Percentiles rank a stretch among this genome's conserved stretches.
phyloP scores from a whole-genome alignment of 2,797 vertebrate genomes.

The Megalops cyprinoides region DNA sequence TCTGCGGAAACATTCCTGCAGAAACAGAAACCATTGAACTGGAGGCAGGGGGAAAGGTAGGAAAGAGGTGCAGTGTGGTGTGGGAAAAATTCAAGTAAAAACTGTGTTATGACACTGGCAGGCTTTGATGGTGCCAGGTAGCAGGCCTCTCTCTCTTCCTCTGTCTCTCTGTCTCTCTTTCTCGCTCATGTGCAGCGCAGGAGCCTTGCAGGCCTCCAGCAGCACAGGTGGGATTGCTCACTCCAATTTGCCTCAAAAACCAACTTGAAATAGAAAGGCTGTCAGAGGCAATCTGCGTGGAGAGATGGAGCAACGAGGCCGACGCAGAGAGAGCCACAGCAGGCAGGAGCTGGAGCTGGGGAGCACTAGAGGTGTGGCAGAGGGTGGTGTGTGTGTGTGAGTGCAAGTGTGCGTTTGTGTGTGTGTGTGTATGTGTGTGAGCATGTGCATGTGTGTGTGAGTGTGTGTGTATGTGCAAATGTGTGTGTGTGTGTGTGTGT shows the following conservation, averaged over 20 bases:
- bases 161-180: not conserved
- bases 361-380: slow-evolving; percentile 12
- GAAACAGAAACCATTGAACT: not conserved
- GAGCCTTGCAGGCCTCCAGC: slow-evolving; percentile 62
- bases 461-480: not conserved
- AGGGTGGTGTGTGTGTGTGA: slow-evolving; percentile 27
- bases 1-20: not conserved
- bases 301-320: slow-evolving; percentile 66
- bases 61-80: slow-evolving; percentile 42
- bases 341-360: slow-evolving; percentile 14
- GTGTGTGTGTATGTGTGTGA: slow-evolving; percentile 15
- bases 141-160: slow-evolving; percentile 49
- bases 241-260: slow-evolving; percentile 79
- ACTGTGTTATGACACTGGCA: slow-evolving; percentile 27
- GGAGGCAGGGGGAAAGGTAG: too few species aligned
- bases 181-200: slow-evolving; percentile 12
- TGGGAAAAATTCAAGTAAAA: slow-evolving; percentile 66
- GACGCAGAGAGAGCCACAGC: slow-evolving; percentile 34
- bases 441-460: not conserved
- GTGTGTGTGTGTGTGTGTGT: not conserved
- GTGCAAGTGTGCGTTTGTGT: too few species aligned
- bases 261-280: slow-evolving; percentile 73
- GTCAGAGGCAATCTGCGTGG: slow-evolving; percentile 72
- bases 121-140: slow-evolving; percentile 75
- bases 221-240: slow-evolving; percentile 79